Evolutionary conservation across 2,113 vertebrate species (phyloP), one percentile per base, ranked within the genome.

Genomic region (Eleginops maclovinus): DNA sequence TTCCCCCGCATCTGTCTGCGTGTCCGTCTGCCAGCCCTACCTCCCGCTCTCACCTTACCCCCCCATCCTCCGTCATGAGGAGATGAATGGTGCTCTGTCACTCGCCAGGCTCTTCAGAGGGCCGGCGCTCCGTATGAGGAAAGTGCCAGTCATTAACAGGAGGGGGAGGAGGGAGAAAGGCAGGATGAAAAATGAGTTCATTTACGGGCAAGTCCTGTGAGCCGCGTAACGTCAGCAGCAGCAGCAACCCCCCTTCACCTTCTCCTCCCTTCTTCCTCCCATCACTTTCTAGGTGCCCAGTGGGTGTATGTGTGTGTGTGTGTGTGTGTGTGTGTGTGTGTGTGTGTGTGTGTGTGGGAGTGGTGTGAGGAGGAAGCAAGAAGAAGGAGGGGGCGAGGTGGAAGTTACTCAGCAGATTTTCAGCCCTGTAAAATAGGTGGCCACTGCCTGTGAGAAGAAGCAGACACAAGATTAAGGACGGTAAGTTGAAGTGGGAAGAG

Each of bases 111-210:
- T 94, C 93, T 95, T 94, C 93, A 92, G 94, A 94, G 93, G 87
- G 88, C 90, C 84, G 19, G 84, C 41, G 84, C 94, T 90, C 91
- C 71, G 88, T 93, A 92, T 93, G 93, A 93, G 93, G 93, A 95
- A 94, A 95, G 94, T 95, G 94, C 92, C 94, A 94, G 94, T 95
- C 94, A 94, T 94, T 94, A 94, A 94, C 91, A 77, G 80, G 80
- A 85, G 86, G 81, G 82, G 87, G 84, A 87, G 87, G 89, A 87
- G 83, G 88, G 80, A 88, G 75, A 75, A 77, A 92, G 93, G 91
- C 94, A 94, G 94, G 93, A 95, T 95, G 94, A 95, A 95, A 95
- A 95, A 95, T 95, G 93, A 94, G 94, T 95, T 95, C 93, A 95
- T 95, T 95, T 95, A 95, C 84, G 83, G 93, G 88, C 92, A 90